These are phyloP conservation scores for Elephas maximus DNA, from an alignment of 2,113 vertebrate species.

Conservation along the genomic window DNA sequence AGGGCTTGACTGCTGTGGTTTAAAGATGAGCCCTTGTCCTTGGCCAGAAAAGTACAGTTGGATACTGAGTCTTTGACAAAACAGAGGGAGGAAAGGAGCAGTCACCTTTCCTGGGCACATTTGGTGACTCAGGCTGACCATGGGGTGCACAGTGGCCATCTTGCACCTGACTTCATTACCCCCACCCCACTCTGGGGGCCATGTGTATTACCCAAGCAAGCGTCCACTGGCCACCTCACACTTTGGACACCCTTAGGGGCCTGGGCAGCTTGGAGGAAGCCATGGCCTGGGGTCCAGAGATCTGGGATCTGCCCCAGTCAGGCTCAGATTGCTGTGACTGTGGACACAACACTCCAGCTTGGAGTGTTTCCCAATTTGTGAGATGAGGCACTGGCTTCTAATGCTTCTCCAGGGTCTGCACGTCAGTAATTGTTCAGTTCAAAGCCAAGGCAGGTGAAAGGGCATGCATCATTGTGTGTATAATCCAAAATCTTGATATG, in stretches of 20 bases:
- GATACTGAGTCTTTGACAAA: not conserved
- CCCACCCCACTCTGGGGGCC: not conserved
- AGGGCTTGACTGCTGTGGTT: not conserved
- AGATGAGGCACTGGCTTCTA: not conserved
- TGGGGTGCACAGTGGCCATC: not conserved
- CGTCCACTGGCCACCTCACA: not conserved
- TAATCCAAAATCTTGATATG: not conserved
- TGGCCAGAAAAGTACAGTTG: not conserved
- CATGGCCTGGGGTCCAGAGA: not conserved
- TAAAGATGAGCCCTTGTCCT: not conserved
- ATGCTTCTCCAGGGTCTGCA: not conserved
- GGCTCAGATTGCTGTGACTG: not conserved
- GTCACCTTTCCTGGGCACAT: not conserved
- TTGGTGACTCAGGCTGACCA: not conserved
- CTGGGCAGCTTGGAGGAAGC: not conserved
- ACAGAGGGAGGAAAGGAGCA: not conserved
- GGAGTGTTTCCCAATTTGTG: not conserved
- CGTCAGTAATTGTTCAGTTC: not conserved
- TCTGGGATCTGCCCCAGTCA: not conserved
- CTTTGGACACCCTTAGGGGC: not conserved
- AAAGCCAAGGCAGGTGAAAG: not conserved
- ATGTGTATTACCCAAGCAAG: not conserved
- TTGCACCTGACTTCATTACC: fast-evolving
- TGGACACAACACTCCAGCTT: no score
- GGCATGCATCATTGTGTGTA: not conserved